phyloP scores from a whole-genome alignment of 2,113 vertebrate genomes.

The Cyphomyrus plagiostoma region DNA sequence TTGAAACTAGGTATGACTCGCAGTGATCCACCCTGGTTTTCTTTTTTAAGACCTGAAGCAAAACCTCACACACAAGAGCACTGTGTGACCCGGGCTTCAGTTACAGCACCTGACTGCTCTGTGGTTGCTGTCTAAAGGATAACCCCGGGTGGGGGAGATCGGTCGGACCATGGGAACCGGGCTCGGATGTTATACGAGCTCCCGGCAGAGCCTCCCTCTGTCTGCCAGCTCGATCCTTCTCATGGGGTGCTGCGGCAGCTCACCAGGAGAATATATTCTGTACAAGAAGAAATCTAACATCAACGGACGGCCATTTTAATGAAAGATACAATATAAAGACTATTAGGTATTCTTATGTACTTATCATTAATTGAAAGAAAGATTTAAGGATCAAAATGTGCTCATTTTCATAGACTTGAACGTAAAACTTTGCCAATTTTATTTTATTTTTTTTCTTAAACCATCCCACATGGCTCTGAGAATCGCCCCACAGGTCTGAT shows the following conservation, averaged over 20 bases:
- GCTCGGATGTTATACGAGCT: background rate
- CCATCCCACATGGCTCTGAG: background rate
- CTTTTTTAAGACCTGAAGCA: slow-evolving; percentile 2
- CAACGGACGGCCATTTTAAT: background rate
- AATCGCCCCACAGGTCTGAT: background rate
- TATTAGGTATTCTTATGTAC: background rate
- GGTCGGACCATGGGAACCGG: background rate
- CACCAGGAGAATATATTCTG: background rate
- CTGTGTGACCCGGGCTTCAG: background rate
- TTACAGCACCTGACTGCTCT: background rate
- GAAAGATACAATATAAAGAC: background rate
- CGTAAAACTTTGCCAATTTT: background rate
- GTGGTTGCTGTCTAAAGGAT: background rate
- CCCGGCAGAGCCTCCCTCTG: background rate
- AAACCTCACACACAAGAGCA: background rate
- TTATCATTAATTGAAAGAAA: background rate
- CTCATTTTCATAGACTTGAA: background rate
- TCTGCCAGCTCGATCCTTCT: background rate
- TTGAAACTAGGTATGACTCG: slow-evolving; percentile 1
- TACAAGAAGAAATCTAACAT: background rate
- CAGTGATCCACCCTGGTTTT: background rate
- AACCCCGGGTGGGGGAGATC: background rate
- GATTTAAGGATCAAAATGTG: background rate
- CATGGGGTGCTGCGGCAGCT: background rate
- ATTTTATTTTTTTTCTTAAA: background rate